Evolutionary conservation across 2,888 invertebrate species (phyloP), one percentile per base, ranked within the genome.

Genomic region (Lasioglossum morio): DNA sequence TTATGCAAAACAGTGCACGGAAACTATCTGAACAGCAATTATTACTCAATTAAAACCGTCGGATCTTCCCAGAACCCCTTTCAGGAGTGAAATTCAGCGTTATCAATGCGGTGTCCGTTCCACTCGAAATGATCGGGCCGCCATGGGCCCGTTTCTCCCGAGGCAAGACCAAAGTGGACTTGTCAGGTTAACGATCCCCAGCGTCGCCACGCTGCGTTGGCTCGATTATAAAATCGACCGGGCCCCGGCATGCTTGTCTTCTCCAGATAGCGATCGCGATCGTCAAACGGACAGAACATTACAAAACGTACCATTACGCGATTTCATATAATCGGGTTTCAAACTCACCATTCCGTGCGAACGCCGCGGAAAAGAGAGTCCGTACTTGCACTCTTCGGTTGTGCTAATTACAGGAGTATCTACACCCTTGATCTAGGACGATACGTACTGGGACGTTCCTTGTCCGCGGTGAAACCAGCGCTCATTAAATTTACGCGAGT

Each of bases 191-290:
- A 53, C 53, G 53, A 53, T 53, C 53, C 53, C 48, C 63, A 19
- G 72, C 63, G 48, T 72, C 81, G 79, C 48, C 63, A 79, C 72
- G 81, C 63, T 79, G 79, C 27, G 78, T 30, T 63, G 79, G 72
- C 78, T 46, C 72, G 82, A 79, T 79, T 81, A 80, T 83, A 70
- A 72, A 76, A 81, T 81, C 70, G 43, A 70, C 43, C 80, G n/a
- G 72, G 12, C 57, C 80, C 40, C 69, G 69, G 74, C 69, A 70
- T 43, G 72, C 81, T 72, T 79, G 79, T 81, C 72, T 81, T 60
- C 12, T 63, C 12, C 1, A 34, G 81, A 82, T 82, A 73, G 16
- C 53, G 48, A 82, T 82, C 81, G 63, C 30, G 40, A 82, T 82
- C 81, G 66, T 73, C 79, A 53, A 73, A 82, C n/a, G 79, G 72